These are phyloP conservation scores for Portunus trituberculatus DNA, from an alignment of 1,140 invertebrate species.

Conservation along the genomic window DNA sequence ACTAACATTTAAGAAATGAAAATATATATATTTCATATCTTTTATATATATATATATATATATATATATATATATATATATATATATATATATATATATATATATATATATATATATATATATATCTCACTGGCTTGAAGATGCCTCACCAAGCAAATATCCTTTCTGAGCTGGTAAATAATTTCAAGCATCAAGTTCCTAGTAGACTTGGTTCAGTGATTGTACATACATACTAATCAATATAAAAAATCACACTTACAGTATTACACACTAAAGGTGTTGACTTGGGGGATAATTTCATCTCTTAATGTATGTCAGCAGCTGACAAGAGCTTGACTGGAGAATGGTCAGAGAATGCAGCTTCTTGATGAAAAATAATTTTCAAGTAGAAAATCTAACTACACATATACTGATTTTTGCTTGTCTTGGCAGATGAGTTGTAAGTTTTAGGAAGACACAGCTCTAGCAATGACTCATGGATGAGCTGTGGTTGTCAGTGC, in stretches of 20 bases:
- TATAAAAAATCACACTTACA: constrained; percentile 76
- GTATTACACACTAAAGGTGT: constrained; percentile 69
- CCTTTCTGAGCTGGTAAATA: constrained; percentile 68
- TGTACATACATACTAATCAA: constrained; percentile 75
- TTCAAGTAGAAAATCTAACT: constrained; percentile 76
- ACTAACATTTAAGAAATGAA: not conserved
- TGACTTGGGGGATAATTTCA: constrained; percentile 63
- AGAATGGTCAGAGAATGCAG: constrained; percentile 59
- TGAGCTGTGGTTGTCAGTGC: constrained; percentile 54
- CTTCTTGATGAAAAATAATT: constrained; percentile 67
- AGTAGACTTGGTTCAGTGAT: constrained; percentile 61
- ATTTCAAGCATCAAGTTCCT: constrained; percentile 73
- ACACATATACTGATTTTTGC: constrained; percentile 61
- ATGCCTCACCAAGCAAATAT: constrained; percentile 62
- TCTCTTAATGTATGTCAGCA: constrained; percentile 47
- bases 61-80: too few relatives aligned
- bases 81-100: constrained; percentile 12
- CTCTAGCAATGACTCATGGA: constrained; percentile 52
- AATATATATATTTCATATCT: not conserved
- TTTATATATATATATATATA: constrained; percentile 5
- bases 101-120: constrained; percentile 10
- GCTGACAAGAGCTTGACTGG: constrained; percentile 42
- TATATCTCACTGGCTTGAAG: constrained; percentile 65
- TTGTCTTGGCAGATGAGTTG: constrained; percentile 62
- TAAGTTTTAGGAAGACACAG: constrained; percentile 36